Conservation (phyloP, 2,113 vertebrate species). For the Halichoeres trimaculatus region DNA sequence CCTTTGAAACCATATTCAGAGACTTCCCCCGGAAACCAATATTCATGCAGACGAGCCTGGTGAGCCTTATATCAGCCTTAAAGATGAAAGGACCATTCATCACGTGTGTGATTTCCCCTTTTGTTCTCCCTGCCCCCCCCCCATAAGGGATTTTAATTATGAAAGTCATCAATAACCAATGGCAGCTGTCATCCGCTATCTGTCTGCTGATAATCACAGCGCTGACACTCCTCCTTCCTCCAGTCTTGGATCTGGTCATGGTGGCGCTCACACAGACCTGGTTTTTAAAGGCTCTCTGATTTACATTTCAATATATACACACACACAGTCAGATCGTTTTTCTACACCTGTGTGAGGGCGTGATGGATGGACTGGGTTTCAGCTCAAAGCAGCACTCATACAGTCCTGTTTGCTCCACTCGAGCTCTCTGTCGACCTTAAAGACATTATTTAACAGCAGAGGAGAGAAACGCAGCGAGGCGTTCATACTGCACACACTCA, state of each 20-base stretch:
- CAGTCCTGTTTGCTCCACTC: conserved; percentile 17
- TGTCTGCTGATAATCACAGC: conserved; percentile 75
- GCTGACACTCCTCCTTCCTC: conserved; percentile 63
- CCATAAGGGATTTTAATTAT: conserved; percentile 84
- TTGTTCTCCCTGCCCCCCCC: conserved; percentile 71
- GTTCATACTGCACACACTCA: conserved; percentile 20
- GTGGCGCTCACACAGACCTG: conserved; percentile 2
- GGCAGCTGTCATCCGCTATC: conserved; percentile 83
- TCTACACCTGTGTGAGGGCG: conserved; percentile 13
- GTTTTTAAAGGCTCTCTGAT: conserved; percentile 35
- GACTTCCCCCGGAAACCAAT: conserved; percentile 68
- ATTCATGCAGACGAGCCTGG: conserved; percentile 54
- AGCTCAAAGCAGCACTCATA: conserved; percentile 50
- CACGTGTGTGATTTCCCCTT: conserved; percentile 78
- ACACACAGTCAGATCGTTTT: conserved; percentile 1
- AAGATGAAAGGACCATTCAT: conserved; percentile 81
- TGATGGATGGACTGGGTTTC: conserved; percentile 3
- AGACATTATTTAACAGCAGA: conserved; percentile 31
- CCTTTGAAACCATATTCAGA: conserved; percentile 71
- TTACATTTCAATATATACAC: conserved; percentile 13
- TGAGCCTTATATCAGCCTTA: conserved; percentile 69
- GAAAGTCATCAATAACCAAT: conserved; percentile 84
- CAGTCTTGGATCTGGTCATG: conserved; percentile 43
- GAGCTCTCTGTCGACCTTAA: conserved; percentile 14
- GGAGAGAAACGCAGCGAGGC: conserved; percentile 24